Conservation (phyloP, 2,888 invertebrate genomes). For the Ormyrus rosae region DNA sequence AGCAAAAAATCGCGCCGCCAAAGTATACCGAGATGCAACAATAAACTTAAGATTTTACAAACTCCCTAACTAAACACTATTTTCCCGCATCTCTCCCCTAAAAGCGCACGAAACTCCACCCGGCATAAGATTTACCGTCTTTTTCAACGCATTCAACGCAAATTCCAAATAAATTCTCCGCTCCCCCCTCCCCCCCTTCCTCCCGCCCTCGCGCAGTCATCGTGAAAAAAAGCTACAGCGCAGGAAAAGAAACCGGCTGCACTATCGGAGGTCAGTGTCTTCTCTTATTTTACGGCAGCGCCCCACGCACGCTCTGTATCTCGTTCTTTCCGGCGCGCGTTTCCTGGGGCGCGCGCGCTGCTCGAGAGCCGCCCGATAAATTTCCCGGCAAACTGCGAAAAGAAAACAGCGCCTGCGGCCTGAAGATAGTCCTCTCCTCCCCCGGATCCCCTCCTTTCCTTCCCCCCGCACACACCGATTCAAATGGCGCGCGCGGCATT, state of each 20-base stretch:
- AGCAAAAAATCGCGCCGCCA: too few species aligned
- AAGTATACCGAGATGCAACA: too few species aligned
- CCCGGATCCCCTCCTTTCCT: neutral
- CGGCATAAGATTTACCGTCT: too few species aligned
- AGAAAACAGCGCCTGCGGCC: constrained; percentile 55
- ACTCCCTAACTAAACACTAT: too few species aligned
- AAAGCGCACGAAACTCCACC: too few species aligned
- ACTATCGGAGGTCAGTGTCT: constrained; percentile 34
- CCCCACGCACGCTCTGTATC: constrained; percentile 31
- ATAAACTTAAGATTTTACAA: too few species aligned
- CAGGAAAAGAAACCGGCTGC: neutral
- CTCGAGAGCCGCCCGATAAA: constrained; percentile 46
- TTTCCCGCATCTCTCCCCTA: too few species aligned
- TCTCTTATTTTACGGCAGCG: constrained; percentile 45
- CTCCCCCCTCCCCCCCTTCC: neutral
- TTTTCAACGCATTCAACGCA: neutral
- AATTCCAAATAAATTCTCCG: neutral
- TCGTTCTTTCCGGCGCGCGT: constrained; percentile 40
- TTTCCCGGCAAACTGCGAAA: constrained; percentile 50
- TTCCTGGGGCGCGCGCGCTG: neutral
- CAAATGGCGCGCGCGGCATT: constrained; percentile 31
- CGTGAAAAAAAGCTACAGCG: neutral
- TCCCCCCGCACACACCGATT: neutral
- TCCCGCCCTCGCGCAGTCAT: neutral
- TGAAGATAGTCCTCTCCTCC: constrained; percentile 42